Evolutionary conservation across 2,888 invertebrate genomes (phyloP), one percentile per base, ranked within the genome.

Genomic region (Heliconius cydno): DNA sequence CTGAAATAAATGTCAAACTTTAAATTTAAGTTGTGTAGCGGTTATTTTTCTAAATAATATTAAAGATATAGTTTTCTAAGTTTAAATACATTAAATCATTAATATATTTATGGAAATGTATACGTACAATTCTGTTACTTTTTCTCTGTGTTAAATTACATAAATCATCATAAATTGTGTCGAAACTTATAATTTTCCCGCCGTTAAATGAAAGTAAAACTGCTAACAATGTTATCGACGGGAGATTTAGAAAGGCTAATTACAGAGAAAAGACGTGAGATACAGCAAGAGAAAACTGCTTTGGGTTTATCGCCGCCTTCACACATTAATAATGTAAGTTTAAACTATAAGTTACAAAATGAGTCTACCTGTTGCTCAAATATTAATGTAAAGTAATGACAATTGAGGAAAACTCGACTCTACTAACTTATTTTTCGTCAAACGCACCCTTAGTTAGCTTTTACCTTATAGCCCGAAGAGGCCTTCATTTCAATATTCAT

Each of bases 201-300:
- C 87, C 87, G 83, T 84, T 79, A 82, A 77, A 78, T 72, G 81
- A 85, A 87, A 88, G 86, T 86, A 82, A 87, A 87, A 88, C 85
- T 87, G 15, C 41, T 72, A 80, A 91, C 90, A 92, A 94, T 94
- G 94, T 86, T 93, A 91, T 93, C 94, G 81, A 83, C 89, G 72
- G 86, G 83, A 82, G 87, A 88, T 87, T 88, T 95, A 91, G 94
- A 94, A 91, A 93, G 87, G 87, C 87, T 94, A 88, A 94, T 95
- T 91, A 85, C 88, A 75, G 88, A 86, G 88, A 95, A 95, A 92
- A 93, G 89, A 86, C 90, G 89, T 88, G 92, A 92, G 88, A 92
- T 95, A 86, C 89, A 93, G 86, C 88, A 87, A 80, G 95, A 95
- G 89, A 95, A 94, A 92, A 86, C 84, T 34, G 84, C 85, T 81